Conservation (phyloP, 2,797 vertebrate species). For the Thunnus albacares region DNA sequence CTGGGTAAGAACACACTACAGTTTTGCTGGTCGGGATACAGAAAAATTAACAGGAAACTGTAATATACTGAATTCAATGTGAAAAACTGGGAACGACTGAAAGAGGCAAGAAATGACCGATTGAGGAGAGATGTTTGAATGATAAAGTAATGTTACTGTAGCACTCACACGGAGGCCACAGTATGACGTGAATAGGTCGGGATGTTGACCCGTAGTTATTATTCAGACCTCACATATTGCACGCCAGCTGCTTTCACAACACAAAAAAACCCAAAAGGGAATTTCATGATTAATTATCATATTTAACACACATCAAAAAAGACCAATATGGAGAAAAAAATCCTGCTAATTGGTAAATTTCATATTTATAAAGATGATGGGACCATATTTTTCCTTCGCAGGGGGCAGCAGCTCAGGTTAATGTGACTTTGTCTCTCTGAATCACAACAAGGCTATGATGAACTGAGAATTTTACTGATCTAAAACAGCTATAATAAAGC, state of each 20-base stretch:
- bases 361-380: neutral
- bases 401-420: neutral
- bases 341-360: neutral
- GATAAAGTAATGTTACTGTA: neutral
- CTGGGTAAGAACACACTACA: neutral
- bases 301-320: conserved; percentile 3
- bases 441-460: neutral
- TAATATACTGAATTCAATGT: too few relatives aligned
- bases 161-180: neutral
- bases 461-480: too few relatives aligned
- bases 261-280: neutral
- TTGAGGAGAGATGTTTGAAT: conserved; percentile 9
- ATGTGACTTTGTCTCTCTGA: neutral
- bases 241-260: neutral
- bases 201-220: neutral
- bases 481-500: neutral
- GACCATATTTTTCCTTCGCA: neutral
- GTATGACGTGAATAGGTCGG: neutral
- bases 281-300: neutral
- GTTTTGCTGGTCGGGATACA: neutral
- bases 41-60: too few relatives aligned
- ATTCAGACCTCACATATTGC: neutral
- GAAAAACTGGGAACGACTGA: too few relatives aligned
- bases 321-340: neutral
- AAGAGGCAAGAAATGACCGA: neutral